phyloP scores from a whole-genome alignment of 2,797 vertebrate species.

The Margarornis squamiger region DNA sequence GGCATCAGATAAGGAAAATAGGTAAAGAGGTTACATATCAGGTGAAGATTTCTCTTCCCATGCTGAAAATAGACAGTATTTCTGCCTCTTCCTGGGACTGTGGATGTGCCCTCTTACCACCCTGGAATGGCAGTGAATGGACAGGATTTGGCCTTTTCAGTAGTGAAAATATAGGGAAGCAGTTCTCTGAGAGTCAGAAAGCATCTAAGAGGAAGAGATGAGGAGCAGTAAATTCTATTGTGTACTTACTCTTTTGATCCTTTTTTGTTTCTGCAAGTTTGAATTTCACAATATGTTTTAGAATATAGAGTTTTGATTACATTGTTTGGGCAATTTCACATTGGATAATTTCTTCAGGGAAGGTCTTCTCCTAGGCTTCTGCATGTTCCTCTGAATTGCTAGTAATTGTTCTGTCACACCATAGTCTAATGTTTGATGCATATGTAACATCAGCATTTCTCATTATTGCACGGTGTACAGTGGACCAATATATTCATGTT shows the following conservation, averaged over 20 bases:
- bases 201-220: not conserved
- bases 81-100: not conserved
- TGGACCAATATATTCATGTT: constrained; percentile 48
- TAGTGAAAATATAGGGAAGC: not conserved
- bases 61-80: not conserved
- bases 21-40: not conserved
- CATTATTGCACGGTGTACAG: constrained; percentile 1
- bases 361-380: not conserved
- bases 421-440: not conserved
- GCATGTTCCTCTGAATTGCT: not conserved
- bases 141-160: not conserved
- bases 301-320: not conserved
- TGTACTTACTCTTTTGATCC: not conserved
- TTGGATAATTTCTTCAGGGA: not conserved
- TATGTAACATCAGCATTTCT: not conserved
- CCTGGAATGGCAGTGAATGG: not conserved
- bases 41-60: not conserved
- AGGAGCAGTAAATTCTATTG: not conserved
- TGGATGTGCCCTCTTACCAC: not conserved
- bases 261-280: not conserved
- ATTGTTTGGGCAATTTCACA: not conserved
- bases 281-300: not conserved
- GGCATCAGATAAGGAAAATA: not conserved
- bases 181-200: not conserved
- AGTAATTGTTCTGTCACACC: not conserved